These are phyloP conservation scores for Boulengerochromis microlepis DNA, from an alignment of 2,113 vertebrate genomes.

Conservation along the genomic window DNA sequence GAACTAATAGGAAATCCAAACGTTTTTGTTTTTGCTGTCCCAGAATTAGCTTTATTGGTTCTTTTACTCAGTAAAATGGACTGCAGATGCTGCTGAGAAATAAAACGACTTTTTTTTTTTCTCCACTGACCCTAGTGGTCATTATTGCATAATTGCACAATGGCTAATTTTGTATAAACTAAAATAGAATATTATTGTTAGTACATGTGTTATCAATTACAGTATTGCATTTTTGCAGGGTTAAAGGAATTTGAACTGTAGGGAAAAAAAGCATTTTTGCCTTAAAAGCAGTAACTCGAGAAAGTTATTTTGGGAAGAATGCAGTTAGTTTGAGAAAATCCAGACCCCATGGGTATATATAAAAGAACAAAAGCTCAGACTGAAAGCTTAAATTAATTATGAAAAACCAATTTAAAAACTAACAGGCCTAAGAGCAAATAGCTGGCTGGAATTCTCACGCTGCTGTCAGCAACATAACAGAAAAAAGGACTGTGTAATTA, in stretches of 20 bases:
- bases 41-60: constrained; percentile 14
- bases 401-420: neutral
- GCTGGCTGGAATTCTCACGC: neutral
- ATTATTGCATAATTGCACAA: neutral
- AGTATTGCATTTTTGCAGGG: neutral
- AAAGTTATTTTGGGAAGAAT: neutral
- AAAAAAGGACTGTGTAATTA: neutral
- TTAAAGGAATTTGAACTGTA: neutral
- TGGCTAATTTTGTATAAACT: neutral
- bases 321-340: neutral
- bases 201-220: neutral
- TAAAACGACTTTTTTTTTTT: neutral
- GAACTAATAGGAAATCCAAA: constrained; percentile 30
- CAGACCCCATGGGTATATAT: neutral
- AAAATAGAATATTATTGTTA: neutral
- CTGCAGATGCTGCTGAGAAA: constrained; percentile 29
- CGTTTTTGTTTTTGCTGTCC: neutral
- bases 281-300: neutral
- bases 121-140: neutral
- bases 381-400: neutral
- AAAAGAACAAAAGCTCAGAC: neutral
- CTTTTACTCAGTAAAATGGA: neutral
- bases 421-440: neutral
- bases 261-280: neutral
- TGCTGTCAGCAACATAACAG: neutral